phyloP scores from a whole-genome alignment of 2,797 vertebrate species.

The Orestias chungarensis region DNA sequence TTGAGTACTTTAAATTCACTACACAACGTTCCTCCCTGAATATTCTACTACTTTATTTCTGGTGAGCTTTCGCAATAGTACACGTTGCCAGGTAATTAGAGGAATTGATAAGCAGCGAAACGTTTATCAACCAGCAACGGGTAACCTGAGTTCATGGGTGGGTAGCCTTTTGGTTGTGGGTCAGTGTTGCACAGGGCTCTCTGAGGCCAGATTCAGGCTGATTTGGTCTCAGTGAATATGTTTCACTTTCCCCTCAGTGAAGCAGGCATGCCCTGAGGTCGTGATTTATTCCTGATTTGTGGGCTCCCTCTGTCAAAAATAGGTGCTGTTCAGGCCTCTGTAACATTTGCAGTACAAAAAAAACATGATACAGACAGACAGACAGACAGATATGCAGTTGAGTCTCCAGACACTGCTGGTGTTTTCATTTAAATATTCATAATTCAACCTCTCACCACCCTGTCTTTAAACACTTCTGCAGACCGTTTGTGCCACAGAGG shows the following conservation, averaged over 20 bases:
- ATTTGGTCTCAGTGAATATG: constrained; percentile 77
- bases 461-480: constrained; percentile 72
- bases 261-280: constrained; percentile 75
- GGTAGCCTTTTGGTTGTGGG: constrained; percentile 49
- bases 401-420: constrained; percentile 74
- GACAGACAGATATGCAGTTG: constrained; percentile 13
- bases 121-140: constrained; percentile 4
- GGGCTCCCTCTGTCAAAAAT: constrained; percentile 74
- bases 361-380: constrained; percentile 18
- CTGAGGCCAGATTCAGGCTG: constrained; percentile 71
- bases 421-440: constrained; percentile 88
- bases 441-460: constrained; percentile 70
- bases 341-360: constrained; percentile 51
- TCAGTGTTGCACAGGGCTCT: constrained; percentile 52
- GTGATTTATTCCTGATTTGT: constrained; percentile 77
- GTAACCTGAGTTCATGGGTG: constrained; percentile 47
- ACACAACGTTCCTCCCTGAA: not conserved
- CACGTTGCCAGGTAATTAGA: constrained; percentile 2
- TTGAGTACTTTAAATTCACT: not conserved
- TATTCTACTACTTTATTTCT: not conserved
- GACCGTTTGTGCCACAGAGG: constrained; percentile 54
- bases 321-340: constrained; percentile 53
- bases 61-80: not conserved
- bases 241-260: constrained; percentile 76
- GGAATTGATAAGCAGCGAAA: not conserved